These are phyloP conservation scores for Aphelenchoides fujianensis DNA, from an alignment of 1,140 invertebrate species.

Conservation along the genomic window DNA sequence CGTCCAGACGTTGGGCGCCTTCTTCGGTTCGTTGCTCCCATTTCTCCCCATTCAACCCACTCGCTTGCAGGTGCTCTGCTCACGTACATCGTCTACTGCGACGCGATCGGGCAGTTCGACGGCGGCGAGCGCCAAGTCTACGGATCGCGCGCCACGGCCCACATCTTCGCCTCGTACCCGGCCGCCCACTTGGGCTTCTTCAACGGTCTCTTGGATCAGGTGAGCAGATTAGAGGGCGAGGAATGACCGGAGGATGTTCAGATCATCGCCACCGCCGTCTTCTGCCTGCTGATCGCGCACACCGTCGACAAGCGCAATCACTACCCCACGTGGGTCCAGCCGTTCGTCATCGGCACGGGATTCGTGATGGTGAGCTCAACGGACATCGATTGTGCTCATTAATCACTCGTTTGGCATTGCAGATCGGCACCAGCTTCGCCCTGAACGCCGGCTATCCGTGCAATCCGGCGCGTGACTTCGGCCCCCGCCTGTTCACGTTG, in stretches of 20 bases:
- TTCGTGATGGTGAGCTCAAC: no score
- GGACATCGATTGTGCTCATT: no score
- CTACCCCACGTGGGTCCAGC: conserved; percentile 42
- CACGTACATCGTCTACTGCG: conserved; percentile 46
- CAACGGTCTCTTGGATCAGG: conserved; percentile 66
- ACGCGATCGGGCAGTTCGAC: conserved; percentile 65
- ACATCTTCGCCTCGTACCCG: conserved; percentile 69
- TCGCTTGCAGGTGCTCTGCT: no score
- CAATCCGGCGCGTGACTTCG: conserved; percentile 64
- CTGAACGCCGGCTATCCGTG: conserved; percentile 63
- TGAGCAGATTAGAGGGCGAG: conserved; percentile 63
- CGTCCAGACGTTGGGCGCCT: conserved; percentile 68
- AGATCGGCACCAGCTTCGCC: background rate
- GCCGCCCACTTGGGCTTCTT: conserved; percentile 62
- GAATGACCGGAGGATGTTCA: conserved; percentile 57
- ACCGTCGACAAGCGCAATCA: conserved; percentile 48
- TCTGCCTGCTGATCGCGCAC: conserved; percentile 53
- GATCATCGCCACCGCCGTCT: conserved; percentile 49
- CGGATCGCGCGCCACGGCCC: conserved; percentile 64
- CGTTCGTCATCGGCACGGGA: no score
- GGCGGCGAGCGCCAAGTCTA: conserved; percentile 60
- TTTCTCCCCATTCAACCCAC: no score
- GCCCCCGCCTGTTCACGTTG: no score
- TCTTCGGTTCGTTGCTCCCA: no score
- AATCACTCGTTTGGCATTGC: conserved; percentile 39